A percentile compares a stretch with the other conserved stretches of the same genome.
phyloP scores from a whole-genome alignment of 2,888 invertebrate species.

The Hyposoter dolosus region DNA sequence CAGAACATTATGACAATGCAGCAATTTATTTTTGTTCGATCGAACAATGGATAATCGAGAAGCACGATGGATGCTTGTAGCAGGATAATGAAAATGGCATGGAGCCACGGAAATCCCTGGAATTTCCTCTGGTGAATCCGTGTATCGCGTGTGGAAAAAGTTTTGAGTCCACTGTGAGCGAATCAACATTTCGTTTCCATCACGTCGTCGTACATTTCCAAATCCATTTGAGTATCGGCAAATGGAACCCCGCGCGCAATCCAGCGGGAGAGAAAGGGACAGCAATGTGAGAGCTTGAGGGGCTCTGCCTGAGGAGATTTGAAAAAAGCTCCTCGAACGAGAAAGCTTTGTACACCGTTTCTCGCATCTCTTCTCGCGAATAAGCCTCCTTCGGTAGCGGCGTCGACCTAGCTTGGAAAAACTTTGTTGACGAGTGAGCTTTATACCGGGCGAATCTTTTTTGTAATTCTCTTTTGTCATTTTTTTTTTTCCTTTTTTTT shows the following conservation, averaged over 20 bases:
- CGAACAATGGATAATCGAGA: not conserved
- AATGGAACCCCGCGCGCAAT: conserved; percentile 35
- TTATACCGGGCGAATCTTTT: conserved; percentile 22
- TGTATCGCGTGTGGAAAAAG: conserved; percentile 12
- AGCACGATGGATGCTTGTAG: not conserved
- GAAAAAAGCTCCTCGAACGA: conserved; percentile 60
- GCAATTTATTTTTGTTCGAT: not conserved
- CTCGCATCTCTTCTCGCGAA: conserved; percentile 40
- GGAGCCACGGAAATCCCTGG: not conserved
- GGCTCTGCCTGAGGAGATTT: conserved; percentile 53
- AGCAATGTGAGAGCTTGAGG: not conserved
- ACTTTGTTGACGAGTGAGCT: conserved; percentile 14
- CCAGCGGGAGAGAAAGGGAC: conserved; percentile 2
- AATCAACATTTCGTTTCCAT: conserved; percentile 40
- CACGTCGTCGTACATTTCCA: conserved; percentile 33
- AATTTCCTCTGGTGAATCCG: not conserved
- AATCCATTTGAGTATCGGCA: conserved; percentile 66
- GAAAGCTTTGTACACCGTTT: conserved; percentile 65
- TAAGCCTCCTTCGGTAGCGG: conserved; percentile 48
- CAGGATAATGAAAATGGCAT: not conserved
- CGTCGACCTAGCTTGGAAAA: conserved; percentile 31
- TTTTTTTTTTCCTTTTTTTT: not conserved
- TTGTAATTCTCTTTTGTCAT: not conserved
- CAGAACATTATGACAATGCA: not conserved
- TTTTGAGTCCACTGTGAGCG: conserved; percentile 21